A percentile compares a stretch with the other conserved stretches of the same genome.
phyloP scores from a whole-genome alignment of 2,113 vertebrate species.

The Odontophorus gujanensis region DNA sequence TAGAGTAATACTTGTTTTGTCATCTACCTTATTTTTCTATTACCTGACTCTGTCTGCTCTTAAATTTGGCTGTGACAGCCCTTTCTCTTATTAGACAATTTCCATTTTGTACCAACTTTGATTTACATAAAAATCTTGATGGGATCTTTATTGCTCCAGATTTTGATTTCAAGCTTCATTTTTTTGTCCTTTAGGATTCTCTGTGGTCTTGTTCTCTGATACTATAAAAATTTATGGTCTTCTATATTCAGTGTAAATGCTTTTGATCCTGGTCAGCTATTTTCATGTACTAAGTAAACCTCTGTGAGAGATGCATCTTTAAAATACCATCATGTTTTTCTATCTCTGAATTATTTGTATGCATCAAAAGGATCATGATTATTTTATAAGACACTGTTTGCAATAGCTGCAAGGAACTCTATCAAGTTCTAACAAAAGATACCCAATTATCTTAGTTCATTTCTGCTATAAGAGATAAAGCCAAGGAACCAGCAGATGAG shows the following conservation, averaged over 20 bases:
- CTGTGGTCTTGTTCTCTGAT: background rate
- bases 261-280: background rate
- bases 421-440: background rate
- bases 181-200: slow-evolving; percentile 7
- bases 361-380: background rate
- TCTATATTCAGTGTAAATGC: background rate
- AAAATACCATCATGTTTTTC: background rate
- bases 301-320: background rate
- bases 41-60: background rate
- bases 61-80: background rate
- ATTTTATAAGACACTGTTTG: background rate
- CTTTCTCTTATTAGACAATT: background rate
- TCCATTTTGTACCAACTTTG: background rate
- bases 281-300: background rate
- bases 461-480: background rate
- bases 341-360: background rate
- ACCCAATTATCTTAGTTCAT: background rate
- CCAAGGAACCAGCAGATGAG: background rate
- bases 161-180: slow-evolving; percentile 2
- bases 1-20: background rate
- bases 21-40: background rate
- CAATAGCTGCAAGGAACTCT: background rate
- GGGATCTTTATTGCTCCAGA: background rate
- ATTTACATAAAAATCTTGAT: slow-evolving; percentile 9
- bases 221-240: background rate